Evolutionary conservation across 2,797 vertebrate species (phyloP), one percentile per base, ranked within the genome.

Genomic region (Ceryle rudis): DNA sequence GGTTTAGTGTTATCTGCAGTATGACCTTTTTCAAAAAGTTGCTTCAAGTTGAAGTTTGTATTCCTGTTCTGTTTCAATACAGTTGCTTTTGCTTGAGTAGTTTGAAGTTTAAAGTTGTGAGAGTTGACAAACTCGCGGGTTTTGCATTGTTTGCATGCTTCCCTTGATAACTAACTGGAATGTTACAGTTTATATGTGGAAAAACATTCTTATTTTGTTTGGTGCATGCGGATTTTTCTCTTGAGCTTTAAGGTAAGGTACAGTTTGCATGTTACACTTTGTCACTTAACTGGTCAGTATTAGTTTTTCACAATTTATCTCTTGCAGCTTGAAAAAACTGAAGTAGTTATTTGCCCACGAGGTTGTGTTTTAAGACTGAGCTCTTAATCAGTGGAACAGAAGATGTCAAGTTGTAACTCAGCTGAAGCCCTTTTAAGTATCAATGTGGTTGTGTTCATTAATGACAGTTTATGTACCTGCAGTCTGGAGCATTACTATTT

Each of bases 361-460:
- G 81, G 77, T 92, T 87, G 75, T 94, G 81, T 97, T 97, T 97
- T 97, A 97, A 97, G 97, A 97, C 88, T 91, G 90, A 92, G 55
- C 83, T 97, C 95, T 97, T 97, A 98, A 98, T 98, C 98, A 98
- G 88, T 98, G 98, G 91, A 97, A 93, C 91, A 95, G 91, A 97
- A 75, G 84, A 92, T 46, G 58, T 94, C 67, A 89, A 57, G 61
- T 44, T 89, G 73, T 96, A 97, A 86, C 90, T 97, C 93, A 96
- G 6, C 94, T 97, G 93, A 96, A 95, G 92, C 96, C 81, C 83
- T 97, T 75, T 75, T 81, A 96, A 95, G 82, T 96, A 97, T 98
- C 97, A 97, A 54, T 95, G 97, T 95, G 84, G 86, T 97, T 97
- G 84, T 51, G 86, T 89, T 97, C 70, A 86, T 75, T 90, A 82